Conservation (phyloP, 2,797 vertebrate species). For the Falco concolor region DNA sequence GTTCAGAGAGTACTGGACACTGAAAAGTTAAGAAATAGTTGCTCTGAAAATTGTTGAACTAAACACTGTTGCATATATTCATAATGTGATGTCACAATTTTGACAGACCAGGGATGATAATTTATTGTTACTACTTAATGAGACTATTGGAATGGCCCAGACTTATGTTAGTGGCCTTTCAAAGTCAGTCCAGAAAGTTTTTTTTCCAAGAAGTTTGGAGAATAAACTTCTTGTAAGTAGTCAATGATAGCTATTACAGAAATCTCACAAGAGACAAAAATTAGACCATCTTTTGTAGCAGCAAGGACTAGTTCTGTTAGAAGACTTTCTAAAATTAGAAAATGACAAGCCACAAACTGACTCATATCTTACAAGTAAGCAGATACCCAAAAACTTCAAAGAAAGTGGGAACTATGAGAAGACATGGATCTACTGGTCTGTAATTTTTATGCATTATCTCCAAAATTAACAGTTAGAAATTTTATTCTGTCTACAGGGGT, state of each 20-base stretch:
- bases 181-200: neutral
- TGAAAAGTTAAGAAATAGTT: neutral
- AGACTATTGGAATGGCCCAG: neutral
- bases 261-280: neutral
- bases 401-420: neutral
- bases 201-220: neutral
- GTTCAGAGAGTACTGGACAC: neutral
- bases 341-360: neutral
- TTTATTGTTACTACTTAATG: neutral
- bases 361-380: neutral
- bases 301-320: neutral
- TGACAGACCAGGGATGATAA: neutral
- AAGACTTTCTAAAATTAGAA: neutral
- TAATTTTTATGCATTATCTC: neutral
- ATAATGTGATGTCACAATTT: neutral
- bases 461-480: neutral
- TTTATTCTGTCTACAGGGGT: neutral
- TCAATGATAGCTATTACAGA: neutral
- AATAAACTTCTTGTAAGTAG: neutral
- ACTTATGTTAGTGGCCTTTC: neutral
- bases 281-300: neutral
- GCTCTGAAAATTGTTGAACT: neutral
- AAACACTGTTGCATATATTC: neutral
- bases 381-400: neutral
- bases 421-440: fast-evolving